These are phyloP conservation scores for Cephalopterus ornatus DNA, from an alignment of 2,113 vertebrate species.

Conservation along the genomic window DNA sequence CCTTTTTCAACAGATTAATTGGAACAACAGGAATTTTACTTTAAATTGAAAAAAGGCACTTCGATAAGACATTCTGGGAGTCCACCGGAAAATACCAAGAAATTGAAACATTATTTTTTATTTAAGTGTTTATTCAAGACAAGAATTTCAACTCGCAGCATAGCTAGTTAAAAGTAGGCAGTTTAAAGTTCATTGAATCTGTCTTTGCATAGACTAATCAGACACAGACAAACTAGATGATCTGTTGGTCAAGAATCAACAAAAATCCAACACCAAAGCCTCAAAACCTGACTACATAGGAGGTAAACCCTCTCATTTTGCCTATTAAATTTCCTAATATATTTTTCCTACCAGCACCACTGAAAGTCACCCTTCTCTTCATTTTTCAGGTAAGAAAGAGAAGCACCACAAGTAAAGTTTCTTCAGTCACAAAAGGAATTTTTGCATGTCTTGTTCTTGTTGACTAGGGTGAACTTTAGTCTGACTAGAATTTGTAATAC, in stretches of 20 bases:
- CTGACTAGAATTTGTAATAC: not conserved
- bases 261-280: not conserved
- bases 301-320: not conserved
- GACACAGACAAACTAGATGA: not conserved
- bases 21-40: not conserved
- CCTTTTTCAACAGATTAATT: not conserved
- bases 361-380: not conserved
- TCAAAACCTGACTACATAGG: not conserved
- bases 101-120: not conserved
- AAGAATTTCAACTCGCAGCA: not conserved
- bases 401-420: not conserved
- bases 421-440: not conserved
- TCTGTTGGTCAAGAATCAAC: not conserved
- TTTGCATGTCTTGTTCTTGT: not conserved
- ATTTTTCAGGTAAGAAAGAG: not conserved
- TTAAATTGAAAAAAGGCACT: not conserved
- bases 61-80: not conserved
- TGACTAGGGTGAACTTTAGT: not conserved
- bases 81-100: not conserved
- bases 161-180: not conserved
- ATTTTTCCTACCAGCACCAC: not conserved
- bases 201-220: not conserved
- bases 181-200: not conserved
- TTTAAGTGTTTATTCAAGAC: not conserved
- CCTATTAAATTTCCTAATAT: not conserved